Conservation (phyloP, 2,113 vertebrate genomes). For the Danio rerio region DNA sequence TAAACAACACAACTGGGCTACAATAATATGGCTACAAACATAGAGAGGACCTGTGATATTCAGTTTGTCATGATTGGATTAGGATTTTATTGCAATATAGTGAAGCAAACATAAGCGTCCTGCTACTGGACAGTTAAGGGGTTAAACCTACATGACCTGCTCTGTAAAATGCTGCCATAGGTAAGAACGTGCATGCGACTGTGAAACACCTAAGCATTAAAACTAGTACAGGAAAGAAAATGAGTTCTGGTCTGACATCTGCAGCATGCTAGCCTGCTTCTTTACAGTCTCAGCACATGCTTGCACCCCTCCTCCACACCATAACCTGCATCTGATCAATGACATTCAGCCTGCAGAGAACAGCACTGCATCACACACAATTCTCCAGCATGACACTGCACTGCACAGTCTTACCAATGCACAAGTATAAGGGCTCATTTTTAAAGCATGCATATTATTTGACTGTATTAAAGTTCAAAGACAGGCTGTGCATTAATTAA, state of each 20-base stretch:
- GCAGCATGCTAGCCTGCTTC: constrained; percentile 9
- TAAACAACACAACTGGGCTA: no score
- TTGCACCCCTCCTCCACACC: neutral
- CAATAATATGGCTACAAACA: no score
- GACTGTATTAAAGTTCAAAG: neutral
- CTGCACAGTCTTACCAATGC: neutral
- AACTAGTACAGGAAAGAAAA: no score
- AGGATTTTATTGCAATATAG: no score
- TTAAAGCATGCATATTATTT: neutral
- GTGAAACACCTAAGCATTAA: no score
- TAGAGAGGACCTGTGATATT: no score
- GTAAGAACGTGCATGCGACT: no score
- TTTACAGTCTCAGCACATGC: neutral
- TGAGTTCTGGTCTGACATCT: neutral
- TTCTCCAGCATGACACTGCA: neutral
- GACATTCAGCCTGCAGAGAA: constrained; percentile 23
- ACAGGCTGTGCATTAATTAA: neutral
- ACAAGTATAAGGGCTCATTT: neutral
- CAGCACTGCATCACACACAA: neutral
- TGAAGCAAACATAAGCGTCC: no score
- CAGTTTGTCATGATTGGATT: no score
- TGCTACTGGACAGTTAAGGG: no score
- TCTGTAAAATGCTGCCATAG: no score
- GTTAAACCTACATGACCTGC: no score
- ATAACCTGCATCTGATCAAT: constrained; percentile 16